phyloP scores from a whole-genome alignment of 2,113 vertebrate genomes.

The Corythornis cristatus region DNA sequence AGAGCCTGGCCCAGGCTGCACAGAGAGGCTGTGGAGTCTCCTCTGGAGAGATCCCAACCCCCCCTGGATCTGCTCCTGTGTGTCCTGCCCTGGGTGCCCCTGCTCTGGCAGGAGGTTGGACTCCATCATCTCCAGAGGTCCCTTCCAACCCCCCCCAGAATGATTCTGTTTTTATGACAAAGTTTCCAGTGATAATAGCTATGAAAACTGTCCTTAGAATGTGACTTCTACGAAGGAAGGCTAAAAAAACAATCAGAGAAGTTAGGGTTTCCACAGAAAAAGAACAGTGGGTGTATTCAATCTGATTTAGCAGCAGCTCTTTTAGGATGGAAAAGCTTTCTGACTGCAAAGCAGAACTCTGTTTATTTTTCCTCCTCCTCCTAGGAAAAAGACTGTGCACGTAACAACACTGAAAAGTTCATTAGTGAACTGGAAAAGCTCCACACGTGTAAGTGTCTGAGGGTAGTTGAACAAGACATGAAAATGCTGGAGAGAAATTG shows the following conservation, averaged over 20 bases:
- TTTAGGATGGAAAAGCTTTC: not conserved
- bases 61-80: too few relatives aligned
- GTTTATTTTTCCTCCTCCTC: not conserved
- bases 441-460: fast-evolving
- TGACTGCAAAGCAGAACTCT: not conserved
- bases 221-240: not conserved
- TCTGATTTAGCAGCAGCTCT: not conserved
- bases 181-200: not conserved
- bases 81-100: too few relatives aligned
- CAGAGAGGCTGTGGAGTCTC: too few relatives aligned
- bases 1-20: too few relatives aligned
- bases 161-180: not conserved
- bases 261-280: not conserved
- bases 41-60: too few relatives aligned
- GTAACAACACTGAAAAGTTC: not conserved
- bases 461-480: not conserved
- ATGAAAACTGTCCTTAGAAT: not conserved
- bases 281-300: not conserved
- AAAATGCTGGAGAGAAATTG: fast-evolving
- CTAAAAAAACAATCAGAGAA: not conserved
- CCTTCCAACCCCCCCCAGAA: too few relatives aligned
- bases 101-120: too few relatives aligned
- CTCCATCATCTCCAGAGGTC: not conserved
- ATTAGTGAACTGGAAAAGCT: not conserved
- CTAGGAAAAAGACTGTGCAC: not conserved